These are phyloP conservation scores for Pollachius pollachius DNA, from an alignment of 2,113 vertebrate species.

Conservation along the genomic window DNA sequence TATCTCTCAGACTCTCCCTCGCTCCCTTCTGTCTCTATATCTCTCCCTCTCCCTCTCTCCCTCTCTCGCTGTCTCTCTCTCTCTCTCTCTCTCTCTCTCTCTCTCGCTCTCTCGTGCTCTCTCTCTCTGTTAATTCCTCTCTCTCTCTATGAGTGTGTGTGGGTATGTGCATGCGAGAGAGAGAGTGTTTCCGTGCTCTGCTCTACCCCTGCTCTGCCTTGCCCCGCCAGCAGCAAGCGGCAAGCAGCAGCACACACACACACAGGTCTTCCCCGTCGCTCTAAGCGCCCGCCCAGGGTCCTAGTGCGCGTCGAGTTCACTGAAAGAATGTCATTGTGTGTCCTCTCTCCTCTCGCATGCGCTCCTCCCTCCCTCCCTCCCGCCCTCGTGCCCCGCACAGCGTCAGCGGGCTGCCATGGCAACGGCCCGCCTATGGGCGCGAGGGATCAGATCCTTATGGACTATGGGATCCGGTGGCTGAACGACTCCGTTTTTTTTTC, in stretches of 20 bases:
- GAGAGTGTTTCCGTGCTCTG: slow-evolving; percentile 15
- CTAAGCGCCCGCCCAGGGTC: slow-evolving; percentile 59
- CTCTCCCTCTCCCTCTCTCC: slow-evolving; percentile 16
- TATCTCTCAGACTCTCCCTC: slow-evolving; percentile 7
- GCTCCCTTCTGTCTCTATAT: slow-evolving; percentile 4
- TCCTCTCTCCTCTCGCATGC: slow-evolving; percentile 14
- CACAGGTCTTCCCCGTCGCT: slow-evolving; percentile 65
- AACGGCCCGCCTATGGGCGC: slow-evolving; percentile 68
- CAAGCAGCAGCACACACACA: too few relatives aligned
- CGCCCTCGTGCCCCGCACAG: slow-evolving; percentile 53
- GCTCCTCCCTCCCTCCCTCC: slow-evolving; percentile 41
- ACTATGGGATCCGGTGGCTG: slow-evolving; percentile 64
- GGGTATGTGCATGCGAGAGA: slow-evolving; percentile 15
- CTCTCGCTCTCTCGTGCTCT: neutral
- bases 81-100: slow-evolving; percentile 6
- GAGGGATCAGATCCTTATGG: slow-evolving; percentile 68
- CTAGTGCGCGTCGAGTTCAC: slow-evolving; percentile 32
- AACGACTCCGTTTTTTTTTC: slow-evolving; percentile 55
- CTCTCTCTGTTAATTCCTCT: slow-evolving; percentile 9
- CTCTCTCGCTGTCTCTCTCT: neutral
- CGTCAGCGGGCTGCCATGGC: slow-evolving; percentile 70
- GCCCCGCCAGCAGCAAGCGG: slow-evolving; percentile 54
- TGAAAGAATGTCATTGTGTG: slow-evolving; percentile 71
- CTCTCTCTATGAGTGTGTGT: slow-evolving; percentile 28
- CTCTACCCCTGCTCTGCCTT: slow-evolving; percentile 42